Evolutionary conservation across 2,888 invertebrate species (phyloP), one percentile per base, ranked within the genome.

Genomic region (Stenurella melanura): DNA sequence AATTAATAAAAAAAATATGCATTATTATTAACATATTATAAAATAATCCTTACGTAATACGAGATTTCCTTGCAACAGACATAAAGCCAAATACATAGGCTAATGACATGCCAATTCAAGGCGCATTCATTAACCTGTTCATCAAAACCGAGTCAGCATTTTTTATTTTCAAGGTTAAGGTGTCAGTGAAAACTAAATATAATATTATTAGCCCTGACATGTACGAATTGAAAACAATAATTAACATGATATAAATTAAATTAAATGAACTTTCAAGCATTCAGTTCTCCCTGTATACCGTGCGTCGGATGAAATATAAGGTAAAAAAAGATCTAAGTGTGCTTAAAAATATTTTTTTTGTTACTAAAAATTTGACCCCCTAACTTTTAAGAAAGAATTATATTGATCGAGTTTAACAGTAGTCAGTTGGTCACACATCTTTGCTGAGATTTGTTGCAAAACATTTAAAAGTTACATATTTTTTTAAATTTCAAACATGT

Each of bases 41-140:
- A 57, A 18, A 10, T 19, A 21, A 19, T 58, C 19, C 19, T 58
- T 21, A 58, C 10, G 18, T 58, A 19, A 58, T 58, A 19, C 18
- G 7, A 0, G 19, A 58, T 21, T 58, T 4, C 15, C 0, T 50
- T 50, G 5, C 50, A 5, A 50, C 1, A 50, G n/a, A 50, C 1
- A 12, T 17, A 7, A 4, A 50, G 1, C 38, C 57, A 26, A 70
- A 58, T 42, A 73, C 69, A 58, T 54, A 78, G 80, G 67, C 10
- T 78, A 69, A 72, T 78, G 78, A 76, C 80, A 72, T 64, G 67
- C 56, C 64, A 21, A 68, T 34, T 74, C 68, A 72, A 69, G 71
- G 66, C 66, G 69, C 72, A 78, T 78, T 74, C 79, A 76, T 74
- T 81, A 78, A 81, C 79, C 79, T 73, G 79, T 5, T 70, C 63